phyloP scores from a whole-genome alignment of 2,888 invertebrate species.

The Drosophila gaucha region DNA sequence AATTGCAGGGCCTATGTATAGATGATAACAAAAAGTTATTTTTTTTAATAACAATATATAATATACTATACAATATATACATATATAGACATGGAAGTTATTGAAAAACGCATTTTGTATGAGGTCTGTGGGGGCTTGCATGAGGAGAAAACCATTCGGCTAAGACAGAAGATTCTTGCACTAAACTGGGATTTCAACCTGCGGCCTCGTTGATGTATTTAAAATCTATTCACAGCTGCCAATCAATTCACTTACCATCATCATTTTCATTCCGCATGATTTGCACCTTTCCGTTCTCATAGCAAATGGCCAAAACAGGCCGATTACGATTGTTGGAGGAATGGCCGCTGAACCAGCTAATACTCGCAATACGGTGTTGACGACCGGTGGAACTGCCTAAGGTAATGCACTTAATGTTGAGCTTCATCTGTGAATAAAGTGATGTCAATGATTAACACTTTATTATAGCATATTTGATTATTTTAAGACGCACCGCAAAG shows the following conservation, averaged over 20 bases:
- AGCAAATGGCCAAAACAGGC: conserved; percentile 94
- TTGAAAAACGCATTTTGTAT: too few relatives aligned
- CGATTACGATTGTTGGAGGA: conserved; percentile 88
- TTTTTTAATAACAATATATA: too few relatives aligned
- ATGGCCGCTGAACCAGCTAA: conserved; percentile 95
- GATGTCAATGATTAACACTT: background rate
- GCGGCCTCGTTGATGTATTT: too few relatives aligned
- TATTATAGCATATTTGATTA: background rate
- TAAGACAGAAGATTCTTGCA: too few relatives aligned
- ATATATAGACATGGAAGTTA: too few relatives aligned
- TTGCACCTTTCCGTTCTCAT: conserved; percentile 93
- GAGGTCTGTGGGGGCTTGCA: too few relatives aligned
- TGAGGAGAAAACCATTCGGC: too few relatives aligned
- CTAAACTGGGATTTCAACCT: too few relatives aligned
- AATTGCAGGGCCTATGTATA: conserved; percentile 89
- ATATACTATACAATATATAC: too few relatives aligned
- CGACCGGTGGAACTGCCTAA: conserved; percentile 84
- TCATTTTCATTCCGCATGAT: conserved; percentile 96
- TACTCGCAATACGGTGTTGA: conserved; percentile 88
- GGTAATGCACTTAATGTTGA: conserved; percentile 87
- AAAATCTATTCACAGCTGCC: background rate
- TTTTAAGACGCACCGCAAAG: conserved; percentile 86
- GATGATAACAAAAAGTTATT: too few relatives aligned
- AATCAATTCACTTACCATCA: conserved; percentile 87
- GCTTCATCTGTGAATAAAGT: conserved; percentile 88